Evolutionary conservation across 2,888 invertebrate genomes (phyloP), one percentile per base, ranked within the genome.

Genomic region (Cryptops parisi): DNA sequence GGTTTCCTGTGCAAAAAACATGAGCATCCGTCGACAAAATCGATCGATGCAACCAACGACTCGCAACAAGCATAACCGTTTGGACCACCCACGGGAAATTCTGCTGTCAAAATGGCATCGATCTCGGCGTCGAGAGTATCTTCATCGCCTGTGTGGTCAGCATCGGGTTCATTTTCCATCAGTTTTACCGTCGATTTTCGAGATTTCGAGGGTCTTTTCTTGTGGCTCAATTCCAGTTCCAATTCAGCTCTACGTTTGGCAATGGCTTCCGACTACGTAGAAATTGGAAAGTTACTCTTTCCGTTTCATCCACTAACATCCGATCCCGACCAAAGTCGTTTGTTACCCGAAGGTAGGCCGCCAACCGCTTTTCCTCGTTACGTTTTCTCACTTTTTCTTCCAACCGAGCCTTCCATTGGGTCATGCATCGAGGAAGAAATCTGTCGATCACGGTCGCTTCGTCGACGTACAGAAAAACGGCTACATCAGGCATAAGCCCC

Each of bases 361-460:
- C 47, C 26, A 47, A 17, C 27, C 19, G 25, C 6, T 2, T 47
- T 19, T 26, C 47, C 33, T 27, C 47, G 24, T 27, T 26, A 15
- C 26, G n/a, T 47, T 15, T 47, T n/a, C 17, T 26, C 15, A 17
- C 9, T 19, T 26, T 47, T 5, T 17, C 3, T 15, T 47, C 26
- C 33, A 2, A 25, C 33, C 26, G 22, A 6, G 17, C 19, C 3
- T 17, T n/a, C 47, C 47, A 47, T 5, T 15, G 15, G 24, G 26
- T 33, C 47, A 47, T 47, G 19, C 47, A 47, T 5, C 26, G 15
- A 6, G 4, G 15, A 22, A 27, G 47, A 24, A 47, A 26, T 17
- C n/a, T 26, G 12, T 47, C 17, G 33, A 49, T 38, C n/a, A 49
- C 40, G 24, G 38, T 40, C 6, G 19, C 2, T 15, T 49, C 49